Base-by-base conservation (phyloP, 2,113 vertebrate species). In the Xiphias gladius region DNA sequence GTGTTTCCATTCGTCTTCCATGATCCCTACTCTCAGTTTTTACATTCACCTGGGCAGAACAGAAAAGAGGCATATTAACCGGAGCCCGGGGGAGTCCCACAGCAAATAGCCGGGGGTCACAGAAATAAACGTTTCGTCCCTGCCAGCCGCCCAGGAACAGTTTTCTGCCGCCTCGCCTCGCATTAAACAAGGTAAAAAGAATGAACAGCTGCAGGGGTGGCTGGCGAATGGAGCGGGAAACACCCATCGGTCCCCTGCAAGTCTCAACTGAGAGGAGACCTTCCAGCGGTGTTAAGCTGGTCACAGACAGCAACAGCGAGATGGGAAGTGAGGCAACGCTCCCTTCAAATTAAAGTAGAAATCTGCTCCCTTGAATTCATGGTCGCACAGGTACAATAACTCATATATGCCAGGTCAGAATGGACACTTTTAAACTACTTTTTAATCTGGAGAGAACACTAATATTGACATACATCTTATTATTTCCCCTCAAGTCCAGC, bases 141-240 rank as follows among this genome's bases (percentile, higher is more conserved):
- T 41, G 39, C 73, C 43, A 1, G 69, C 75, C 7, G 41, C 65
- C 66, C 57, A 50, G 50, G 58, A 35, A 43, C 82, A 83, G 83
- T 76, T 63, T 74, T 85, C 50, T 82, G 79, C 72, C 19, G 86
- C 86, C 89, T 84, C 82, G 50, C 85, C 86, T 84, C 79, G 32
- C 80, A 88, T 86, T 79, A 85, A 91, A 85, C 14, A 35, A 84
- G 75, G 71, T 50, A 8, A 41, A 73, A 89, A 80, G 89, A 92
- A 93, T 92, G 93, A 93, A 76, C 89, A 87, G 87, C 88, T 89
- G 79, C 87, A 87, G 91, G 91, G 85, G 8, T 26, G 81, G 83
- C 85, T 52, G 70, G 85, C 76, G 84, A 83, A 77, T 22, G 84
- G 69, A 7, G 85, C 59, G 59, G 87, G 91, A 89, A 88, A 87